Evolutionary conservation across 2,113 vertebrate species (phyloP).

Genomic region (Corythornis madagascariensis): DNA sequence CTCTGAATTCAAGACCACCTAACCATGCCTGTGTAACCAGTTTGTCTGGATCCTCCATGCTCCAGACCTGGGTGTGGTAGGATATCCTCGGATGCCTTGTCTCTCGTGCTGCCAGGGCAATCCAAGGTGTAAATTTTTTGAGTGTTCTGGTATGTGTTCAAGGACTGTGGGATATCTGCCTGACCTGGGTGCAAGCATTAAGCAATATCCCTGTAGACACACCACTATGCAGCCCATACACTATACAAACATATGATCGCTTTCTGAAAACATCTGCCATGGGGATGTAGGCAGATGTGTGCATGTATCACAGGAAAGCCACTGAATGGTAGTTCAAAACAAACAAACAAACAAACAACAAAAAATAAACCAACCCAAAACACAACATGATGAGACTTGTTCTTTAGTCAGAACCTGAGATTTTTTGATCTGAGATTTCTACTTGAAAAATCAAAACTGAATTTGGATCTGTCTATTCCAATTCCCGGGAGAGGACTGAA

Average conservation of each 20-base stretch:
- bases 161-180: not conserved
- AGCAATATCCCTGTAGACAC: not conserved
- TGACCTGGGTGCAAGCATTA: not conserved
- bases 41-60: constrained; percentile 5
- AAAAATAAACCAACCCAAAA: not conserved
- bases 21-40: constrained; percentile 23
- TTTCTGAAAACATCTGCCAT: not conserved
- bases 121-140: not conserved
- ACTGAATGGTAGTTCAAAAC: not conserved
- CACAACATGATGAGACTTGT: not conserved
- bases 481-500: not conserved
- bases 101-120: not conserved
- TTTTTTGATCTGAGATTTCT: not conserved
- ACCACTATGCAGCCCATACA: not conserved
- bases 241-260: not conserved
- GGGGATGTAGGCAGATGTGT: not conserved
- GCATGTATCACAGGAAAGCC: not conserved
- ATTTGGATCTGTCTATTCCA: not conserved
- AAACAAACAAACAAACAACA: not conserved
- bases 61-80: constrained; percentile 33
- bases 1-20: constrained; percentile 21
- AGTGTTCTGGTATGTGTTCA: not conserved
- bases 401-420: not conserved
- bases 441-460: not conserved
- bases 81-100: constrained; percentile 5